Base-by-base conservation (phyloP, 2,113 vertebrate species). In the Tetrax tetrax region DNA sequence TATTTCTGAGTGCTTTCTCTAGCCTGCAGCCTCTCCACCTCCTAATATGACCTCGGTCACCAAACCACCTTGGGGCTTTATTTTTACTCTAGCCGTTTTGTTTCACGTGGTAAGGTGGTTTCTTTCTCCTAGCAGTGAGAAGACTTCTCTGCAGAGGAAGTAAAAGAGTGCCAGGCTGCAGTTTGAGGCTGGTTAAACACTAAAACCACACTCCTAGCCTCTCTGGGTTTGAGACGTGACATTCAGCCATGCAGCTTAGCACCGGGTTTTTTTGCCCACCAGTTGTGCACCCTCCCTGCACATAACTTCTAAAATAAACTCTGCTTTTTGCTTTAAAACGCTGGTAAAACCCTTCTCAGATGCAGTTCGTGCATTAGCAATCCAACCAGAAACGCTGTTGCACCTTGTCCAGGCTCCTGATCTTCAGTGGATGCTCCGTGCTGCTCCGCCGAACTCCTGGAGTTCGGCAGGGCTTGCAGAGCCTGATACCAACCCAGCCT, bases 81-180 rank as follows among this genome's bases (percentile, higher is more conserved):
- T 97, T 98, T 98, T 97, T 97, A 97, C 94, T 96, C 51, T 24
- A 76, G 92, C 96, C n/a, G 76, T 98, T 98, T 66, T 74, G 76
- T 94, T 98, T 97, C n/a, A 31, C 72, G 57, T 96, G 93, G 81
- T 96, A 82, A 96, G 95, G 96, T 96, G 97, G 50, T 98, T 97
- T 98, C 91, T 97, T 97, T 97, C 92, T 93, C 95, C 91, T 96
- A 79, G 89, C 79, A 96, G 76, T 94, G 94, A 94, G 96, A 95
- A 97, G 83, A 96, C 90, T 97, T 97, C 93, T 95, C 69, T 94
- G 75, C 45, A 31, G 96, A 97, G 98, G 98, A 98, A 98, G 95
- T 94, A 90, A 91, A 83, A 85, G 96, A 96, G 97, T 98, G 98
- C 98, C 98, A 98, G 98, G 97, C 97, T 98, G 98, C 97, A 98